Evolutionary conservation across 2,797 vertebrate species (phyloP), one percentile per base, ranked within the genome.

Genomic region (Acropternis orthonyx): DNA sequence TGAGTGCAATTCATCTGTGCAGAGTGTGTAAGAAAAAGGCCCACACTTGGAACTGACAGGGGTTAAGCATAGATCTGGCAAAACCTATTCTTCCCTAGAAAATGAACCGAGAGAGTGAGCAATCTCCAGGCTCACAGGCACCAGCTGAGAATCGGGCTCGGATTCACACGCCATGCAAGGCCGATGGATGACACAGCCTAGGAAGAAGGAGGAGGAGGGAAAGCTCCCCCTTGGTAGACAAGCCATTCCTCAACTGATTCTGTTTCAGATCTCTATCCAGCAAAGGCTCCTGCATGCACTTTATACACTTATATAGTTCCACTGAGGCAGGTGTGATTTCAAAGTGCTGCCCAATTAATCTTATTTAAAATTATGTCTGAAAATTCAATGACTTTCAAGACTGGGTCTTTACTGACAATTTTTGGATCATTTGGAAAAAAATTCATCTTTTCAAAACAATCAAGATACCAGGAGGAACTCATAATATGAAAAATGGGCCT

Each of bases 121-220:
- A 73, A 26, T 12, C 20, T 80, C 49, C 49, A 61, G 51, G 55
- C 51, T 85, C 71, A 19, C 51, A 73, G 66, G 20, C n/a, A 58
- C 56, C 61, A 74, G 49, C 23, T 0, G 7, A 78, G 26, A 17
- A 0, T 12, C 1, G 1, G 26, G 21, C 59, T 75, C 0, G 0
- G 63, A 49, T 66, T 86, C 5, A 1, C 41, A 6, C 1, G 1
- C 27, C 20, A 4, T 3, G 22, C n/a, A 78, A 66, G 90, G 51
- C 30, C 1, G 2, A 15, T 19, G 43, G 44, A 16, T 41, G 46
- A 28, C 28, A 28, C 27, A 78, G 62, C 7, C 51, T 26, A 75
- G 41, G 21, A 69, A 75, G 44, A 75, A 55, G 19, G 22, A 46
- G 84, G 54, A 55, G n/a, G 26, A 90, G 24, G 14, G 26, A 79